Percentiles rank a stretch among this genome's conserved stretches.
Evolutionary conservation across 2,888 invertebrate genomes (phyloP).

Genomic region (Monochamus alternatus): DNA sequence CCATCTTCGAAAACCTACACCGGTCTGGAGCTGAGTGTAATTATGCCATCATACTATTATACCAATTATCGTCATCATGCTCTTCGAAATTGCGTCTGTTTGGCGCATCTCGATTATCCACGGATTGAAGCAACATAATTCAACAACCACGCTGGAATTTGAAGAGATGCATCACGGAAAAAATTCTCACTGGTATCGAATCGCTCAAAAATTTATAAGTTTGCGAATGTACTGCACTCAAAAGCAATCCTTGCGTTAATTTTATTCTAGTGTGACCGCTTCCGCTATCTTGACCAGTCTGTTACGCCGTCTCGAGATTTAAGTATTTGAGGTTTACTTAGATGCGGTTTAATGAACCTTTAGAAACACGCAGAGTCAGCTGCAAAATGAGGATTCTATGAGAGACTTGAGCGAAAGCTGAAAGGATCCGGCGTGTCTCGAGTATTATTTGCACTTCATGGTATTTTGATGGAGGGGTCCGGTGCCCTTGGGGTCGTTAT

Average conservation of each 20-base stretch:
- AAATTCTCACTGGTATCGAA: too few relatives aligned
- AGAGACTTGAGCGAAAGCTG: neutral
- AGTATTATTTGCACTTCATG: constrained; percentile 52
- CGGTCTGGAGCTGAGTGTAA: constrained; percentile 1
- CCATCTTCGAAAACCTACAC: constrained; percentile 12
- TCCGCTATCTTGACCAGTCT: constrained; percentile 5
- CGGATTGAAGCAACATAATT: constrained; percentile 15
- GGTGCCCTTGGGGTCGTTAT: constrained; percentile 11
- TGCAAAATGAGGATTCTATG: constrained; percentile 23
- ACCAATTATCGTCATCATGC: constrained; percentile 15
- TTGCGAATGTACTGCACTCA: too few relatives aligned
- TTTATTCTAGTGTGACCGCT: constrained; percentile 3
- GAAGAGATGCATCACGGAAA: neutral
- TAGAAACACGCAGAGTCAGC: constrained; percentile 43
- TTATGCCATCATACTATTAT: constrained; percentile 19
- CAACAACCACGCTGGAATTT: neutral
- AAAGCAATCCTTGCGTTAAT: too few relatives aligned
- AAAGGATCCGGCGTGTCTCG: constrained; percentile 7
- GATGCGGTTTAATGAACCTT: constrained; percentile 56
- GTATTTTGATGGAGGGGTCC: constrained; percentile 36
- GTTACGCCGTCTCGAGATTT: constrained; percentile 33
- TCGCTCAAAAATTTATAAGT: too few relatives aligned
- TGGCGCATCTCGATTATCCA: constrained; percentile 12
- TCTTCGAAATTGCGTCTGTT: constrained; percentile 14
- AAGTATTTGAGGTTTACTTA: constrained; percentile 51